Conservation (phyloP, 2,797 vertebrate genomes). For the Hozukius guyotensis region DNA sequence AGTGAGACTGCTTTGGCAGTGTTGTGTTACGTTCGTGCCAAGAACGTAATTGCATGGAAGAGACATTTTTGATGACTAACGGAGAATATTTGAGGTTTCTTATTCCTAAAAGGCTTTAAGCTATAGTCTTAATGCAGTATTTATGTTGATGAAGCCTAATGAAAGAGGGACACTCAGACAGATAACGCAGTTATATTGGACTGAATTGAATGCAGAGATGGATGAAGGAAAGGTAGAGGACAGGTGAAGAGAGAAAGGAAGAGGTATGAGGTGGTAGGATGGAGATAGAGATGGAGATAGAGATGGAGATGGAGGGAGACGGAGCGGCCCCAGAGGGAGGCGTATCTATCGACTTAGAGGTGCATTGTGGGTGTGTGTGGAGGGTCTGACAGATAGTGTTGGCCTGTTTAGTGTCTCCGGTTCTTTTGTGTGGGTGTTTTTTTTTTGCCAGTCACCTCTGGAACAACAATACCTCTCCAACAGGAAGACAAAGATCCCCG, state of each 20-base stretch:
- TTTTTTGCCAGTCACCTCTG: conserved; percentile 48
- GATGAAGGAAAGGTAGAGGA: background rate
- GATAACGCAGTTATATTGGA: background rate
- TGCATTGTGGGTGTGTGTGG: conserved; percentile 49
- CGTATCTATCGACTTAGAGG: conserved; percentile 37
- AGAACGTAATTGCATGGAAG: conserved; percentile 4
- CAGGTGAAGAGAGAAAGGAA: conserved; percentile 15
- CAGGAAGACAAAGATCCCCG: conserved; percentile 36
- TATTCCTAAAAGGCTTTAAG: conserved; percentile 12
- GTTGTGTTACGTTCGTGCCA: background rate
- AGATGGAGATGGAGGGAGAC: conserved; percentile 3
- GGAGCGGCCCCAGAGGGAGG: conserved; percentile 20
- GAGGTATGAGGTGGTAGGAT: conserved; percentile 3
- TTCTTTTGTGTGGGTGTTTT: conserved; percentile 48
- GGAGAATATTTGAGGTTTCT: background rate
- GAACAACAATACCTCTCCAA: conserved; percentile 39
- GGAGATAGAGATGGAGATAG: conserved; percentile 6
- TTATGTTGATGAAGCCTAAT: background rate
- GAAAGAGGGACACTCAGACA: background rate
- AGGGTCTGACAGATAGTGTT: conserved; percentile 59
- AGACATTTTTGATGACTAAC: conserved; percentile 9
- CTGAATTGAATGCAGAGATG: conserved; percentile 1
- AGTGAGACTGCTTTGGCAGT: conserved; percentile 3
- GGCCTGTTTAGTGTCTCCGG: conserved; percentile 61
- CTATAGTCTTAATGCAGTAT: conserved; percentile 3